Conservation (phyloP, 2,113 vertebrate genomes). For the Tor tambroides region DNA sequence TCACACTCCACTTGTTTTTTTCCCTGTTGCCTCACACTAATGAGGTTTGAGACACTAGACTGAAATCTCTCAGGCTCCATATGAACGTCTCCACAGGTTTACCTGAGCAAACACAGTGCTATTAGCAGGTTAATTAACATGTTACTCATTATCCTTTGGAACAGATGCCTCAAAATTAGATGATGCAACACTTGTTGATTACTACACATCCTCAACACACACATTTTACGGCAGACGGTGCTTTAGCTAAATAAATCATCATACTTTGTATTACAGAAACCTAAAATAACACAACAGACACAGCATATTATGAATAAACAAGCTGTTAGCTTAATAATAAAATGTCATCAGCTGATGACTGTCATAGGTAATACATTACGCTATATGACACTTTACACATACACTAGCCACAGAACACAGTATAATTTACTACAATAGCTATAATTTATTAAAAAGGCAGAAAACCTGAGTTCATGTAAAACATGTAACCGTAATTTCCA, state of each 20-base stretch:
- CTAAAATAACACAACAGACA: neutral
- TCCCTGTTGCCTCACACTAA: slow-evolving; percentile 27
- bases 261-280: neutral
- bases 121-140: slow-evolving; percentile 29
- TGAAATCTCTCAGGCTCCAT: slow-evolving; percentile 15
- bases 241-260: neutral
- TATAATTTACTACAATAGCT: neutral
- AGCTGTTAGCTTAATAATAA: neutral
- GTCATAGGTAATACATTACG: neutral
- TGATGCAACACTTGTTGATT: slow-evolving; percentile 24
- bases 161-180: neutral
- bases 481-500: neutral
- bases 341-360: neutral
- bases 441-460: neutral
- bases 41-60: slow-evolving; percentile 39
- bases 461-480: neutral
- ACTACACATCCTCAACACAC: neutral
- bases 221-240: neutral
- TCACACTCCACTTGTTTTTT: slow-evolving; percentile 1
- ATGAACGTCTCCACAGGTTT: slow-evolving; percentile 27
- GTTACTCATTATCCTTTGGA: slow-evolving; percentile 1
- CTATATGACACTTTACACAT: neutral
- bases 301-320: neutral
- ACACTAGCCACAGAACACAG: neutral
- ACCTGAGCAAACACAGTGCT: neutral